phyloP scores from a whole-genome alignment of 2,888 invertebrate genomes.

The Lasius fuliginosus region DNA sequence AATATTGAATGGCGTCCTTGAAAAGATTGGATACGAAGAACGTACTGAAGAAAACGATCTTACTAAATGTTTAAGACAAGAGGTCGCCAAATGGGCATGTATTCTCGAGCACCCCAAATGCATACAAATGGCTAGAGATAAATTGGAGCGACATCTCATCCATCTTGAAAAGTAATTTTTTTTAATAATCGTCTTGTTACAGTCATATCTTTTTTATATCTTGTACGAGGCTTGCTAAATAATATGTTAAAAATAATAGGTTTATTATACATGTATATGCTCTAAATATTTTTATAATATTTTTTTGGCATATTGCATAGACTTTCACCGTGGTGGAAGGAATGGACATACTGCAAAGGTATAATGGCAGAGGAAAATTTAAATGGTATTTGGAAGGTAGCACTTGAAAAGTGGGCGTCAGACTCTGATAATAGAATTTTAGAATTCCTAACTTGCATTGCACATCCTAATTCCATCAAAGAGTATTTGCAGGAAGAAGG shows the following conservation, averaged over 20 bases:
- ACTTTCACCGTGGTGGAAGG: not conserved
- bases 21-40: not conserved
- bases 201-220: not conserved
- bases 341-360: not conserved
- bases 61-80: constrained; percentile 11
- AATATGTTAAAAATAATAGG: not conserved
- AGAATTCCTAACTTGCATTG: not conserved
- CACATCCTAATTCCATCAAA: not conserved
- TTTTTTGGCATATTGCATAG: not conserved
- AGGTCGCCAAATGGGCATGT: constrained; percentile 7
- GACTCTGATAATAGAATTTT: not conserved
- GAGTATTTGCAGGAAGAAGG: not conserved
- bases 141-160: not conserved
- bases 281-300: not conserved
- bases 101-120: not conserved
- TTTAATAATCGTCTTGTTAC: not conserved
- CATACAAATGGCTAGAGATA: not conserved
- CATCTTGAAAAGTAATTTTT: not conserved
- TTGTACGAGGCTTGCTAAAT: not conserved
- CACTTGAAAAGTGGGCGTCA: too few species aligned
- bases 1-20: not conserved
- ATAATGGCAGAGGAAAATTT: not conserved
- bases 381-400: not conserved
- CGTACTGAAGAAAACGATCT: not conserved
- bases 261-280: not conserved